phyloP scores from a whole-genome alignment of 2,888 invertebrate genomes.

The Sinohyriopsis cumingii region DNA sequence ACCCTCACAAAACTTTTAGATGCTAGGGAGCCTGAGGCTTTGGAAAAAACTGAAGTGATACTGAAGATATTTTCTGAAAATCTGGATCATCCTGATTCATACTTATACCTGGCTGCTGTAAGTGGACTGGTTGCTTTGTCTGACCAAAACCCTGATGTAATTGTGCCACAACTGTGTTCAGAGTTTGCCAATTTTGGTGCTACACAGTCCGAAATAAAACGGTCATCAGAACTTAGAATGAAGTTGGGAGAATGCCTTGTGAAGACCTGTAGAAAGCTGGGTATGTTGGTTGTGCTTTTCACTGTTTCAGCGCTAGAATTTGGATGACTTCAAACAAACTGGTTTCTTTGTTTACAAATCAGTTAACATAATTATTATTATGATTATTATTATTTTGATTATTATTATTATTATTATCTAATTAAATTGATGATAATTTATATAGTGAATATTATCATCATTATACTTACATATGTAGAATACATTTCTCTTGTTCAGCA shows the following conservation, averaged over 20 bases:
- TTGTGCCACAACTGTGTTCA: slow-evolving; percentile 80
- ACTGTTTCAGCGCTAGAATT: too few relatives aligned
- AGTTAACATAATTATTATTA: too few relatives aligned
- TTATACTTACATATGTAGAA: too few relatives aligned
- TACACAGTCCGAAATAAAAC: slow-evolving; percentile 6
- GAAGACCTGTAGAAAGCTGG: slow-evolving; percentile 81
- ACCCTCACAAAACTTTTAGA: slow-evolving; percentile 82
- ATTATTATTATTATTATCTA: too few relatives aligned
- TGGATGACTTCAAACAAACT: too few relatives aligned
- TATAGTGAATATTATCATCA: too few relatives aligned
- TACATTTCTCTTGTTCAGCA: too few relatives aligned
- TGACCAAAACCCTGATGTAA: slow-evolving; percentile 79
- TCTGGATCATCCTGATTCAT: slow-evolving; percentile 85
- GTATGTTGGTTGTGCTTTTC: slow-evolving; percentile 72
- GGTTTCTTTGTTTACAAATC: too few relatives aligned
- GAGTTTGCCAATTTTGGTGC: slow-evolving; percentile 75
- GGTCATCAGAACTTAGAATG: slow-evolving; percentile 75
- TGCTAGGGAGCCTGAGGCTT: slow-evolving; percentile 78
- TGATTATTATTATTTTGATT: too few relatives aligned
- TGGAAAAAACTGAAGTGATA: slow-evolving; percentile 74
- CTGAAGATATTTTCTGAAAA: slow-evolving; percentile 85
- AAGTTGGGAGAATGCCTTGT: slow-evolving; percentile 88
- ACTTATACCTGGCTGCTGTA: slow-evolving; percentile 85
- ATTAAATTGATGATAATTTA: too few relatives aligned
- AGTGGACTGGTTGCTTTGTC: slow-evolving; percentile 83